Evolutionary conservation across 2,888 invertebrate genomes (phyloP).

Genomic region (Odontomyia ornata): DNA sequence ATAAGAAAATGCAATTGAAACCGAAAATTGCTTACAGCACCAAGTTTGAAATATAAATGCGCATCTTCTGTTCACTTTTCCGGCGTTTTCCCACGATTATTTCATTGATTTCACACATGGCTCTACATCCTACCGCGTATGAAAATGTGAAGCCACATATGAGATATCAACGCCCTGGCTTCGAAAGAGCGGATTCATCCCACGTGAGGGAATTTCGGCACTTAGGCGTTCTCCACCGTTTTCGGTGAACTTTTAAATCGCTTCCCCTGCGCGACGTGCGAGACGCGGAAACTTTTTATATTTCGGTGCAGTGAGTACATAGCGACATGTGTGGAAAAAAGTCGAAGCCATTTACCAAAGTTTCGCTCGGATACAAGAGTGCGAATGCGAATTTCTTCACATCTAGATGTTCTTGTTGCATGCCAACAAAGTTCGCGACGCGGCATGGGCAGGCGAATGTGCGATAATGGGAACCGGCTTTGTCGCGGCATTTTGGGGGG

Average conservation of each 20-base stretch:
- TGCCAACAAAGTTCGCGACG: neutral
- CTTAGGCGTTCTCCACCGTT: neutral
- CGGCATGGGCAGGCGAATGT: neutral
- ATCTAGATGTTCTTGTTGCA: neutral
- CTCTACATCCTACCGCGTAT: constrained; percentile 32
- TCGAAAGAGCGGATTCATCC: neutral
- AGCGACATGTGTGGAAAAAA: neutral
- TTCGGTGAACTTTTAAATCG: neutral
- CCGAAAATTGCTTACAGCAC: neutral
- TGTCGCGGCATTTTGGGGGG: neutral
- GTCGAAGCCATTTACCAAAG: neutral
- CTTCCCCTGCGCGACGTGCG: neutral
- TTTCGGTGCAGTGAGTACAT: too few species aligned
- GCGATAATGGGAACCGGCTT: neutral
- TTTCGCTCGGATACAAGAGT: neutral
- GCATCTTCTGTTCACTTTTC: neutral
- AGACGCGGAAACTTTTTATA: neutral
- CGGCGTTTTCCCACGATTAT: neutral
- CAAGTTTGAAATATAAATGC: neutral
- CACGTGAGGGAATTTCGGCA: neutral
- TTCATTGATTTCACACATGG: neutral
- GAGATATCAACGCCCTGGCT: neutral
- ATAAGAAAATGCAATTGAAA: neutral
- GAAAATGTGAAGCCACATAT: neutral
- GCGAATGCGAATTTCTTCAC: neutral